A percentile compares a stretch with the other conserved stretches of the same genome.
Evolutionary conservation across 2,113 vertebrate genomes (phyloP).

Genomic region (Silurus glanis): DNA sequence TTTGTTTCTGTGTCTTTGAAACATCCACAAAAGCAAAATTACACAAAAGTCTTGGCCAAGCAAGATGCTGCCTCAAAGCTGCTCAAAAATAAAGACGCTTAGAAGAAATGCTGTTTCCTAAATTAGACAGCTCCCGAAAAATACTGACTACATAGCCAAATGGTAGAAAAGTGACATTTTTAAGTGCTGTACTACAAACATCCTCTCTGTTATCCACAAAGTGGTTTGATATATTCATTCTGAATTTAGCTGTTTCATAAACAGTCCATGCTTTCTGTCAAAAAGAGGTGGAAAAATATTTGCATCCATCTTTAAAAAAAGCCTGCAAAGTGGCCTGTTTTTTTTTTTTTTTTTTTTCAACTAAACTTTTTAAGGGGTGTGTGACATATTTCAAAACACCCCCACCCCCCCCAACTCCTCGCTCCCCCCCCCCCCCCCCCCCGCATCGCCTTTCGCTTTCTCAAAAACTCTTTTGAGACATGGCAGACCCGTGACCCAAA

Average conservation of each 20-base stretch:
- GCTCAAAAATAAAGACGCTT: not conserved
- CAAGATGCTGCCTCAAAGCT: not conserved
- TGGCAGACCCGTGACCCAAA: slow-evolving; percentile 61
- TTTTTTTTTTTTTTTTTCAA: slow-evolving; percentile 41
- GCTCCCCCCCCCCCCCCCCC: slow-evolving; percentile 28
- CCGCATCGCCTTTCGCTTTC: slow-evolving; percentile 57
- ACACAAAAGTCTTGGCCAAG: not conserved
- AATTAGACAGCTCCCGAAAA: not conserved
- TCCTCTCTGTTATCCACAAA: not conserved
- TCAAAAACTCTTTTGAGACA: slow-evolving; percentile 66
- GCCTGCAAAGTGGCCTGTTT: slow-evolving; percentile 42
- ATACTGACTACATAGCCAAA: not conserved
- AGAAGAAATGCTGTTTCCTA: not conserved
- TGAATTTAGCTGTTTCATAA: not conserved
- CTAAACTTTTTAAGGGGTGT: slow-evolving; percentile 47
- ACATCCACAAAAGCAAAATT: not conserved
- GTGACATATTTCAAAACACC: slow-evolving; percentile 3
- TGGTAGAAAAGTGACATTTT: not conserved
- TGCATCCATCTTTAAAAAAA: slow-evolving; percentile 23
- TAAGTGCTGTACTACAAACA: no score
- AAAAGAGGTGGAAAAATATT: not conserved
- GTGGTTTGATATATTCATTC: no score
- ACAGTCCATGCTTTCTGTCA: not conserved
- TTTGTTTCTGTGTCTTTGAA: not conserved
- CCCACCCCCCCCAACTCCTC: not conserved